Conservation (phyloP, 2,113 vertebrate genomes). For the Ageneiosus marmoratus region DNA sequence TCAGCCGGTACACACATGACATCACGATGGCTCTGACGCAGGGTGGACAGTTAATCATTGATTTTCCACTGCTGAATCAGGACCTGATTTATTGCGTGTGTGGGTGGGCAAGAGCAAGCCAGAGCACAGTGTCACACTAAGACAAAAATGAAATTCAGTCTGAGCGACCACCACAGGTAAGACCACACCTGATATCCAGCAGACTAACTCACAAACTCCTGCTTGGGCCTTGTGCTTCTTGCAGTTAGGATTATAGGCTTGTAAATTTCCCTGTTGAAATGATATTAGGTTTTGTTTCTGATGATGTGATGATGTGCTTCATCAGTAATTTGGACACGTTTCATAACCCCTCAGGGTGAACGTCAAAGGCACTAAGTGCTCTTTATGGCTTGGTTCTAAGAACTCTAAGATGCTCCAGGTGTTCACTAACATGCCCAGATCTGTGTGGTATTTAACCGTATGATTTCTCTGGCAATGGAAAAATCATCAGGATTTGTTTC, state of each 20-base stretch:
- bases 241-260: conserved; percentile 13
- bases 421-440: conserved; percentile 15
- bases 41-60: conserved; percentile 22
- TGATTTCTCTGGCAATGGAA: neutral
- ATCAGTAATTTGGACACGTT: conserved; percentile 14
- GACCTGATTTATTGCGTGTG: neutral
- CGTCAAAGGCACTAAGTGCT: conserved; percentile 1
- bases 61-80: conserved; percentile 34
- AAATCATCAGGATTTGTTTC: neutral
- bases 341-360: neutral
- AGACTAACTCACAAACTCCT: neutral
- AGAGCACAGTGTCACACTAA: neutral
- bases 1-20: neutral
- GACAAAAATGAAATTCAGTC: neutral
- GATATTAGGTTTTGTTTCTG: neutral
- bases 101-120: neutral
- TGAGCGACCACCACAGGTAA: neutral
- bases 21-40: neutral
- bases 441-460: neutral
- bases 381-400: neutral
- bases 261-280: conserved; percentile 1
- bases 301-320: conserved; percentile 17
- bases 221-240: neutral
- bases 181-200: conserved; percentile 13
- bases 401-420: conserved; percentile 2